Evolutionary conservation across 2,797 vertebrate genomes (phyloP), one percentile per base, ranked within the genome.

Genomic region (Coendou prehensilis): DNA sequence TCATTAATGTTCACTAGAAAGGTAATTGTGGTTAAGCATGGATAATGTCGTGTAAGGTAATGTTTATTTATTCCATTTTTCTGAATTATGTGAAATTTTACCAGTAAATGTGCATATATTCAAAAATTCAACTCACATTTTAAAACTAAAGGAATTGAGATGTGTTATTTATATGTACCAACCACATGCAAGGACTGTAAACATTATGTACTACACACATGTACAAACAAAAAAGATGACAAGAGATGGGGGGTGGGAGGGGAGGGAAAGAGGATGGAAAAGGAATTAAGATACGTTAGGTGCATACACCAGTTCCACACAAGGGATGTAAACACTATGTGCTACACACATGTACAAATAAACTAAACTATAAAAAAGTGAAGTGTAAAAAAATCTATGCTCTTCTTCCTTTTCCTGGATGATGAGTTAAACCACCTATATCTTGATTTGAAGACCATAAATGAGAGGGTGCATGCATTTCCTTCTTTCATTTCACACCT

Each of bases 41-140:
- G 59, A 57, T 91, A 10, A 63, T 47, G 20, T 52, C 57, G 63
- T 45, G 95, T 30, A 87, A 79, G 30, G 20, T 59, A 26, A 81
- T 52, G 33, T 59, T 93, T 41, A 57, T 45, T 63, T 87, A 45
- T 47, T 80, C 5, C 50, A 26, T 81, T 95, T 89, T 96, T 83
- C 33, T 85, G 30, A 94, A 82, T 79, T 67, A 87, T 30, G 20
- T 45, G 9, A 47, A 69, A 81, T 89, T 89, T 83, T 89, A 93
- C 56, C 63, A n/a, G 69, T 14, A 76, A 89, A 33, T 17, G 45
- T 78, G 17, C 13, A 76, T 85, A n/a, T 45, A 76, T 50, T 94
- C 4, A 90, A 91, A 87, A 83, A 56, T 47, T 71, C 69, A 33
- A 26, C 75, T 41, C 76, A 87, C 15, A 85, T 64, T 79, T 91